These are phyloP conservation scores for Drosophila erecta DNA, from an alignment of 1,140 invertebrate species.

Conservation along the genomic window DNA sequence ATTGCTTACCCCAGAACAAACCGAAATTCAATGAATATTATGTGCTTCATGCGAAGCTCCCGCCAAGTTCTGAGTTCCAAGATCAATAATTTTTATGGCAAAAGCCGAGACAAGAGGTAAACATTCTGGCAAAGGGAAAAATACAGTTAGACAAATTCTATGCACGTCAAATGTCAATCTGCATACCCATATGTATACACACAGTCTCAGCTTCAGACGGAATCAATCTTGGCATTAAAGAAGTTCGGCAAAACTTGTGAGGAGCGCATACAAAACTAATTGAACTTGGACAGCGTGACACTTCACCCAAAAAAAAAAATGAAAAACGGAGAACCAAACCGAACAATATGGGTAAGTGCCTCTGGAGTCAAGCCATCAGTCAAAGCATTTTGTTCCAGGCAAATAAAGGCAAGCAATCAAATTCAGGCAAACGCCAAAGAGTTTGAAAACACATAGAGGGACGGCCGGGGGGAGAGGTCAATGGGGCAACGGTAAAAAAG, in stretches of 20 bases:
- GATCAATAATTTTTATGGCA: conserved; percentile 36
- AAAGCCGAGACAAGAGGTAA: conserved; percentile 37
- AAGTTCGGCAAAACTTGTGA: conserved; percentile 70
- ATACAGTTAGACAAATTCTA: conserved; percentile 81
- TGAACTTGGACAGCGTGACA: conserved; percentile 82
- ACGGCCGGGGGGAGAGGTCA: conserved; percentile 38
- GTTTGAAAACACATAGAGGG: conserved; percentile 12
- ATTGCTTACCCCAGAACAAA: conserved; percentile 22
- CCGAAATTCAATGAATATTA: conserved; percentile 10
- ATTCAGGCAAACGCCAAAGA: conserved; percentile 69
- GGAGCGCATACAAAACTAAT: conserved; percentile 77
- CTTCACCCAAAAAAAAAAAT: conserved; percentile 58
- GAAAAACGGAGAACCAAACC: conserved; percentile 6
- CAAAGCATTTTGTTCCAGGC: conserved; percentile 76
- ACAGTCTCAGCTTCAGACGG: conserved; percentile 43
- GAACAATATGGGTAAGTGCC: conserved; percentile 57
- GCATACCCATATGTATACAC: conserved; percentile 37
- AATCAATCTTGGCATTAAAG: conserved; percentile 79
- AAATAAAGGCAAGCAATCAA: conserved; percentile 78
- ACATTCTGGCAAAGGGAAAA: conserved; percentile 56
- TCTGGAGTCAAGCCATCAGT: conserved; percentile 59
- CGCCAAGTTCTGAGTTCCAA: conserved; percentile 18
- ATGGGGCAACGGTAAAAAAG: conserved; percentile 59
- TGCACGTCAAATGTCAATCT: conserved; percentile 82
- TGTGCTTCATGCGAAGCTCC: conserved; percentile 11